Evolutionary conservation across 2,888 invertebrate species (phyloP).

Genomic region (Eristalis tenax): DNA sequence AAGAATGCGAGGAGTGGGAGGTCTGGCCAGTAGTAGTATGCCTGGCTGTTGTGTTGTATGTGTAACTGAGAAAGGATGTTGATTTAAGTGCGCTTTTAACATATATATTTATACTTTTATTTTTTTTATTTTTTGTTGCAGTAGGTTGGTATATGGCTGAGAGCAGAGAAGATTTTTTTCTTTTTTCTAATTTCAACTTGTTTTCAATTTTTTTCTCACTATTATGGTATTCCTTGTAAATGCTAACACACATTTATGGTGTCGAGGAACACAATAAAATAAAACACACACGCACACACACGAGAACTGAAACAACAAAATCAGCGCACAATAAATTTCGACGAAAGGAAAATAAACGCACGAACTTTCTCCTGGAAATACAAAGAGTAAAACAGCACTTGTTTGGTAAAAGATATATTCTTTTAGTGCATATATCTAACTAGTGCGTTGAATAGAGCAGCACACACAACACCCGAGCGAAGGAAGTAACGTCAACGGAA

Average conservation of each 20-base stretch:
- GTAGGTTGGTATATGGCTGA: constrained; percentile 43
- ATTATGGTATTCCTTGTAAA: constrained; percentile 56
- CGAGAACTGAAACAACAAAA: constrained; percentile 40
- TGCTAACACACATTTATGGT: constrained; percentile 55
- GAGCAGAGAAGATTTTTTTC: constrained; percentile 44
- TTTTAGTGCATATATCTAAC: constrained; percentile 61
- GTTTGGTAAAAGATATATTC: constrained; percentile 36
- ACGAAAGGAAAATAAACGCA: constrained; percentile 31
- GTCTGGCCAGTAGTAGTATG: constrained; percentile 51
- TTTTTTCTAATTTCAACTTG: constrained; percentile 43
- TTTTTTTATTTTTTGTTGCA: constrained; percentile 42
- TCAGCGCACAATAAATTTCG: constrained; percentile 60
- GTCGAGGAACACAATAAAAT: constrained; percentile 38
- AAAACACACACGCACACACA: constrained; percentile 21
- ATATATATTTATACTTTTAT: constrained; percentile 62
- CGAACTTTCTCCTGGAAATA: constrained; percentile 56
- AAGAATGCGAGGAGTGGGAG: constrained; percentile 6
- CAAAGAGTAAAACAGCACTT: constrained; percentile 47
- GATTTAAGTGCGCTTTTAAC: constrained; percentile 72
- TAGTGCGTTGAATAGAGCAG: constrained; percentile 58
- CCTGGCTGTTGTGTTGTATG: constrained; percentile 45
- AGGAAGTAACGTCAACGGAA: constrained; percentile 64
- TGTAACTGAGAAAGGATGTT: constrained; percentile 63
- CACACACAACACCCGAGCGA: constrained; percentile 35
- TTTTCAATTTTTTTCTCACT: constrained; percentile 42